Evolutionary conservation across 2,113 vertebrate genomes (phyloP), one percentile per base, ranked within the genome.

Genomic region (Calonectris borealis): DNA sequence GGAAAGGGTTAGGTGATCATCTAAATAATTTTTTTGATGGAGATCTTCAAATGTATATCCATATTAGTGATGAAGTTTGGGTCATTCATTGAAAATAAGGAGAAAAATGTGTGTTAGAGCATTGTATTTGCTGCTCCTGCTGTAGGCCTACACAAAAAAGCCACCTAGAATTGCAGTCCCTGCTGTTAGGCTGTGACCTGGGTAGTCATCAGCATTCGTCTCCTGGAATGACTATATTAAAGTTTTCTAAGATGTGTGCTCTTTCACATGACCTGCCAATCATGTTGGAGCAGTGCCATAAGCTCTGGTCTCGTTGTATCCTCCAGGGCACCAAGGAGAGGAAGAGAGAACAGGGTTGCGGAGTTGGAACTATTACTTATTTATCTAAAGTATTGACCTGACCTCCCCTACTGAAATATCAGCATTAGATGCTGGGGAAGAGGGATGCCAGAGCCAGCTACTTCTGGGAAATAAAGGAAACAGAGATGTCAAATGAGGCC

Each of bases 381-480:
- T 96, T 96, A 95, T 96, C 81, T 91, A 3, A 91, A 94, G 34
- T 93, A 96, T 94, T 91, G 93, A 96, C 84, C 78, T 48, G 52
- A 44, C n/a, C 65, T 93, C 44, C 4, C 2, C 48, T 69, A n/a
- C 93, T 93, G 94, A 96, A 96, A 96, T 83, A 89, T 72, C 90
- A 96, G 89, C 73, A 64, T 70, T 52, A 79, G 69, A 42, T 89
- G 52, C 73, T 91, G 77, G 61, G 52, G 61, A 40, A 96, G 79
- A 93, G 31, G 21, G 44, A 78, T 93, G 83, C 65, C 77, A 89
- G 77, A 91, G 38, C 44, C 72, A 82, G 32, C 40, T 79, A 32
- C 69, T 97, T 68, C 69, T 91, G 83, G 91, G 77, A 86, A 91
- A 34, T 0, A 19, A 15, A 77, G 31, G 76, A 86, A 94, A 27